Evolutionary conservation across 2,113 vertebrate species (phyloP), one percentile per base, ranked within the genome.

Genomic region (Misgurnus anguillicaudatus): DNA sequence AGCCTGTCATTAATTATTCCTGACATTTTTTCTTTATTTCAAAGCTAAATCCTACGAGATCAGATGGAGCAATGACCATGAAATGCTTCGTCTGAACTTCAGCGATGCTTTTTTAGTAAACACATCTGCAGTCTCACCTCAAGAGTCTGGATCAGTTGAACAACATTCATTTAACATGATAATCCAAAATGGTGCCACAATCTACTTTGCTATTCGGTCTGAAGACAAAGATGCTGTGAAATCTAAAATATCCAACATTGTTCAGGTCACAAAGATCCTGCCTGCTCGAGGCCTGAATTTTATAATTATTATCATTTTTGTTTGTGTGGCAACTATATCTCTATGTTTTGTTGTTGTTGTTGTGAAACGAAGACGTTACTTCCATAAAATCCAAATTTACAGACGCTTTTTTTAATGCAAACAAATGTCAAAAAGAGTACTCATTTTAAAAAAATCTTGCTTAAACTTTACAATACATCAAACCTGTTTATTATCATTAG

Each of bases 201-300:
- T 88, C 14, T 93, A 91, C 21, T 61, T 93, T 75, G 90, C 89
- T 4, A 39, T 91, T 74, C 79, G 63, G 79, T 77, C 90, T 51
- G 4, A 76, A 4, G 91, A 31, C 24, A 31, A 31, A 31, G 1
- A 31, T 31, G 24, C 24, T 31, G 24, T 31, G 24, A 31, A 31
- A 21, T 92, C 91, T 41, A 81, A 82, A 64, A 14, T 91, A 8
- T 94, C 91, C 11, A 92, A 93, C 19, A 82, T 92, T 68, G 91
- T 71, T 24, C 87, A 84, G 39, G 78, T 77, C 5, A 80, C 84
- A 62, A 74, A 85, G 42, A 75, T 83, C 61, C 9, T 73, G 11
- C 78, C 77, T 7, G 47, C 47, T 6, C 10, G 9, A 61, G 67
- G 45, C 5, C 36, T 66, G 16, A 64, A 78, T 1, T 13, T 63